Conservation (phyloP, 2,113 vertebrate genomes). For the Amphiprion percula region DNA sequence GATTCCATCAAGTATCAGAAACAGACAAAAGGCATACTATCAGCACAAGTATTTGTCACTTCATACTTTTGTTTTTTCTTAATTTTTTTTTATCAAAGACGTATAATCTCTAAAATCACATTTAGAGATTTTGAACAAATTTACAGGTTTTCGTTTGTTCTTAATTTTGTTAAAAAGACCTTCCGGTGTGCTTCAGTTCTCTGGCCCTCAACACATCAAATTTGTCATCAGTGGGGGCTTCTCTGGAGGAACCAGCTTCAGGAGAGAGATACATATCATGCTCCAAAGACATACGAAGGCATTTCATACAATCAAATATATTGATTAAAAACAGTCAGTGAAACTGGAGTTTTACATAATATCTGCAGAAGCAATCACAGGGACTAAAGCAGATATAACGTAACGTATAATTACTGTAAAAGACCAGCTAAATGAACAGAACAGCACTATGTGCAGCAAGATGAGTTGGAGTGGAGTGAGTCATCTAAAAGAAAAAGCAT, state of each 20-base stretch:
- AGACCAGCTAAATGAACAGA: conserved; percentile 42
- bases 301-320: conserved; percentile 76
- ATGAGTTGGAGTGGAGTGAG: conserved; percentile 35
- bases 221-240: conserved; percentile 51
- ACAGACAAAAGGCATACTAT: conserved; percentile 46
- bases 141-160: conserved; percentile 11
- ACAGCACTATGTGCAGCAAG: conserved; percentile 59
- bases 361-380: conserved; percentile 67
- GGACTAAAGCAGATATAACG: conserved; percentile 60
- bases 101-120: conserved; percentile 40
- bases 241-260: conserved; percentile 68
- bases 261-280: conserved; percentile 72
- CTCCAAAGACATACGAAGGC: conserved; percentile 77
- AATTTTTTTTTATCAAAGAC: conserved; percentile 36
- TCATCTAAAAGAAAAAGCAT: conserved; percentile 21
- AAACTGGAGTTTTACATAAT: conserved; percentile 57
- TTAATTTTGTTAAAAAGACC: conserved; percentile 42
- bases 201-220: conserved; percentile 26
- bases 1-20: conserved; percentile 51
- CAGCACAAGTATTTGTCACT: conserved; percentile 21
- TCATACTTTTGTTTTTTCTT: conserved; percentile 3
- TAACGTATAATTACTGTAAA: conserved; percentile 44
- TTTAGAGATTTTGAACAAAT: conserved; percentile 57
- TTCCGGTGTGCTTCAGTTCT: conserved; percentile 51
- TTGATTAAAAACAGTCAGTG: conserved; percentile 72